phyloP scores from a whole-genome alignment of 2,113 vertebrate species.

The Tautogolabrus adspersus region DNA sequence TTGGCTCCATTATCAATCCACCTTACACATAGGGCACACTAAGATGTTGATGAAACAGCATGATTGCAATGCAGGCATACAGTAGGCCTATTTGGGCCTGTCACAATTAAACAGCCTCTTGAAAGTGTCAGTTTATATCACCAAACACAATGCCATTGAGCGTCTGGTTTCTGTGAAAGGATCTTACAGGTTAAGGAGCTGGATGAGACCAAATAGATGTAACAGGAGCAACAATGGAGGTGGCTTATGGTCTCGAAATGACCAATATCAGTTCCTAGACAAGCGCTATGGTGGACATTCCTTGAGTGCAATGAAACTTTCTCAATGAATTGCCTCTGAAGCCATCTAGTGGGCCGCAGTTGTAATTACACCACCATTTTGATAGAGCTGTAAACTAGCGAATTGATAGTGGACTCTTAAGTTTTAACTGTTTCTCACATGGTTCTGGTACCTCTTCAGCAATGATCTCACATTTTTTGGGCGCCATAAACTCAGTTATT shows the following conservation, averaged over 20 bases:
- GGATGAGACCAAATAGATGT: not conserved
- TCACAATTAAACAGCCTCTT: no score
- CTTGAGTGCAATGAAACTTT: not conserved
- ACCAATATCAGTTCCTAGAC: not conserved
- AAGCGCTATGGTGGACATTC: not conserved
- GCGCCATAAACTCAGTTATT: no score
- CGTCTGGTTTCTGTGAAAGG: not conserved
- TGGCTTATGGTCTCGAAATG: not conserved
- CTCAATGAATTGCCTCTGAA: slow-evolving; percentile 62
- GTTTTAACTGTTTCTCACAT: not conserved
- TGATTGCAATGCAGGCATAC: no score
- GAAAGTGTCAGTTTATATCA: no score
- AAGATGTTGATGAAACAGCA: no score
- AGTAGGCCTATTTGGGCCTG: no score
- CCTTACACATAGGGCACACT: no score
- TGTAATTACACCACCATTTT: not conserved
- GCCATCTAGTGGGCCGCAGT: slow-evolving; percentile 77
- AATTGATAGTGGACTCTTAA: no score
- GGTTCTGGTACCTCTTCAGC: not conserved
- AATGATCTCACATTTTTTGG: no score
- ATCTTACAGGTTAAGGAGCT: not conserved
- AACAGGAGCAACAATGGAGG: not conserved
- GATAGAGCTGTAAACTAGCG: no score
- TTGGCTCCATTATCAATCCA: no score
- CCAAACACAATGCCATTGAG: no score